These are phyloP conservation scores for Borostomias antarcticus DNA, from an alignment of 2,797 vertebrate species.

Conservation along the genomic window DNA sequence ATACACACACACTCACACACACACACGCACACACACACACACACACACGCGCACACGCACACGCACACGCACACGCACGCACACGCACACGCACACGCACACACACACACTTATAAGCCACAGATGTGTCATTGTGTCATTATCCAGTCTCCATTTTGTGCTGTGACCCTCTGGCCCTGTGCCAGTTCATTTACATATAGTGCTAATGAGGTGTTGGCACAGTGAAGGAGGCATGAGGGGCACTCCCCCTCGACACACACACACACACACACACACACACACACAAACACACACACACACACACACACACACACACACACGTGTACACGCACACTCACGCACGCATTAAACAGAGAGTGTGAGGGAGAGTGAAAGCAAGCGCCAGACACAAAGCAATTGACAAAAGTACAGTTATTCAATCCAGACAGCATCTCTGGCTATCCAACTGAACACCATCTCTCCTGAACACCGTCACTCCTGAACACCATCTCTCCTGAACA, in stretches of 20 bases:
- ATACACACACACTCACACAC: constrained; percentile 21
- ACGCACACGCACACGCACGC: constrained; percentile 26
- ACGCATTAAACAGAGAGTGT: constrained; percentile 28
- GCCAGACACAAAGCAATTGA: constrained; percentile 8
- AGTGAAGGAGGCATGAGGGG: constrained; percentile 57
- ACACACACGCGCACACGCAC: constrained; percentile 5
- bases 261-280: constrained; percentile 31
- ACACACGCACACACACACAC: not conserved
- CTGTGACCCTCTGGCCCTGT: constrained; percentile 75
- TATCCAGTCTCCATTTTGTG: constrained; percentile 74
- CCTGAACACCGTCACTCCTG: no score
- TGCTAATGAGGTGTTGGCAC: constrained; percentile 82
- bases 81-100: constrained; percentile 35
- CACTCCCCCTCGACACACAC: constrained; percentile 30
- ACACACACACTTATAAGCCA: constrained; percentile 26
- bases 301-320: constrained; percentile 41
- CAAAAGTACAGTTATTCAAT: constrained; percentile 1
- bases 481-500: no score
- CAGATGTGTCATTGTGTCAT: constrained; percentile 60
- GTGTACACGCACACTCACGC: not conserved
- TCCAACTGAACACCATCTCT: not conserved
- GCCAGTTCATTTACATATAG: constrained; percentile 83
- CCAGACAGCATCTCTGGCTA: not conserved
- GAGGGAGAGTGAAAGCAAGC: constrained; percentile 3
- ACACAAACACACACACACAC: constrained; percentile 49